phyloP scores from a whole-genome alignment of 1,140 invertebrate species.

The Chrysomallon squamiferum region DNA sequence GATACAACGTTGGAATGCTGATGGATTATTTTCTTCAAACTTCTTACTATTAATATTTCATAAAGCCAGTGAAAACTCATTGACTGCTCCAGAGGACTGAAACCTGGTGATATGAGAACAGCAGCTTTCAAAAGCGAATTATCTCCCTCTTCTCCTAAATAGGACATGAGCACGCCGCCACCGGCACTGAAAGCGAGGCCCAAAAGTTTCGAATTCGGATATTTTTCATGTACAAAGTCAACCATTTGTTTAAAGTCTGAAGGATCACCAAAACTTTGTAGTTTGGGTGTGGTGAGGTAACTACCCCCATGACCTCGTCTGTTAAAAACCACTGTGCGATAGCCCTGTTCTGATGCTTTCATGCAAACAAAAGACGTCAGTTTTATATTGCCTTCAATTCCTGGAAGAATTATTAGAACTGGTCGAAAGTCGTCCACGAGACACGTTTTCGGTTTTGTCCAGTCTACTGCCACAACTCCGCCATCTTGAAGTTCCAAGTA shows the following conservation, averaged over 20 bases:
- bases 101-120: slow-evolving; percentile 30
- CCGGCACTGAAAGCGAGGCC: slow-evolving; percentile 23
- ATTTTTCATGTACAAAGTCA: slow-evolving; percentile 15
- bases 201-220: slow-evolving; percentile 17
- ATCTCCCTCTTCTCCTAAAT: slow-evolving; percentile 35
- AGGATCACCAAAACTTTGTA: slow-evolving; percentile 35
- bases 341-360: slow-evolving; percentile 19
- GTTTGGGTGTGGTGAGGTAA: slow-evolving; percentile 24
- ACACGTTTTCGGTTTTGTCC: not conserved
- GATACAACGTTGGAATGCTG: slow-evolving; percentile 6
- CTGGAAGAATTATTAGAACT: not conserved
- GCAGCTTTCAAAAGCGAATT: slow-evolving; percentile 13
- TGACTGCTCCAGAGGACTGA: slow-evolving; percentile 15
- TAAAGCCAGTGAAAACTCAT: slow-evolving; percentile 4
- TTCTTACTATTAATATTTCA: slow-evolving; percentile 9
- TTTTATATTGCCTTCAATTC: not conserved
- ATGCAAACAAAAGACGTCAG: not conserved
- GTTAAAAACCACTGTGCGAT: slow-evolving; percentile 32
- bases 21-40: slow-evolving; percentile 13
- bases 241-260: slow-evolving; percentile 28
- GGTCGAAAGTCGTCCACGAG: not conserved
- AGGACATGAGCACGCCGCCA: slow-evolving; percentile 24
- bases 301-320: slow-evolving; percentile 25
- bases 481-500: not conserved
- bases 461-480: not conserved